Conservation (phyloP, 2,888 invertebrate genomes). For the Omphaloscelis lunosa region DNA sequence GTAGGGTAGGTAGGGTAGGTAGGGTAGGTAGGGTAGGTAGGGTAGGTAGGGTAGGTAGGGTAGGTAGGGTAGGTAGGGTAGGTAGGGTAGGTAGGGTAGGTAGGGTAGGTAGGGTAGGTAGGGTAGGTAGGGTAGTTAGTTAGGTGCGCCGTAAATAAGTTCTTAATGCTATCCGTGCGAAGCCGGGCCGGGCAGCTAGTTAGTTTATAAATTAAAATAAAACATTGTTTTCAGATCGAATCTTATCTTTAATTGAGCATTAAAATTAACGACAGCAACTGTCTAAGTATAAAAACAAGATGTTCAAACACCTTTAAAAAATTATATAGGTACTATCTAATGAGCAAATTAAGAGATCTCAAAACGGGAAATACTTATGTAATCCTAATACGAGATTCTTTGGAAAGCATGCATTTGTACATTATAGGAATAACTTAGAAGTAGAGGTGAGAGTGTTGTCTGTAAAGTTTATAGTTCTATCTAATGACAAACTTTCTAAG, state of each 20-base stretch:
- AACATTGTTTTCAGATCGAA: slow-evolving; percentile 35
- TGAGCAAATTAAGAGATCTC: slow-evolving; percentile 86
- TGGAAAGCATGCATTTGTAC: slow-evolving; percentile 89
- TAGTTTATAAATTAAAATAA: slow-evolving; percentile 29
- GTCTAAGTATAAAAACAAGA: slow-evolving; percentile 68
- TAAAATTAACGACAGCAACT: slow-evolving; percentile 79
- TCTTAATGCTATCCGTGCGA: no score
- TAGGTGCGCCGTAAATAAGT: no score
- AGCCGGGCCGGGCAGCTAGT: not conserved
- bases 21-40: no score
- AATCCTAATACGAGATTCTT: slow-evolving; percentile 86
- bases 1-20: no score
- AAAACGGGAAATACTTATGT: slow-evolving; percentile 79
- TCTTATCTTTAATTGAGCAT: slow-evolving; percentile 70
- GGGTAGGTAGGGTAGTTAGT: no score
- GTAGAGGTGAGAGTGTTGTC: slow-evolving; percentile 9
- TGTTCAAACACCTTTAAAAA: slow-evolving; percentile 68
- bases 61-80: no score
- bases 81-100: no score
- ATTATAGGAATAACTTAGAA: slow-evolving; percentile 66
- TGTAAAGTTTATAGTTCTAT: not conserved
- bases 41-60: no score
- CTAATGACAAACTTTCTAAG: not conserved
- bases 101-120: no score
- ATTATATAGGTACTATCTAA: slow-evolving; percentile 45